phyloP scores from a whole-genome alignment of 1,140 invertebrate species.

The Drosophila persimilis region DNA sequence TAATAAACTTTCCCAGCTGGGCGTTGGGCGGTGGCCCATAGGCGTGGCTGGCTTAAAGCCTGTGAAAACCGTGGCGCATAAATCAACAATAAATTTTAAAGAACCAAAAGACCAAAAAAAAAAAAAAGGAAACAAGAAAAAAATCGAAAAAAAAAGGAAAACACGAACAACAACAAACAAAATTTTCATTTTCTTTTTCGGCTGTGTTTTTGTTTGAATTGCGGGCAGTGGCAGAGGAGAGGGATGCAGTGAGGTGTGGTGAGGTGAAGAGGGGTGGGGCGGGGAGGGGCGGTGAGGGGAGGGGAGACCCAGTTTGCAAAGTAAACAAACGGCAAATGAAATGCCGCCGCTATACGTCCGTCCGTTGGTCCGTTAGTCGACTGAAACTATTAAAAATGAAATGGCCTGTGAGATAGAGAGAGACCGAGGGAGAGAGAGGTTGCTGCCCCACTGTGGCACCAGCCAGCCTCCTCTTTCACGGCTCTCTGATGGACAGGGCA shows the following conservation, averaged over 20 bases:
- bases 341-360: conserved; percentile 55
- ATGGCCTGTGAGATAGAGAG: conserved; percentile 42
- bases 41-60: conserved; percentile 24
- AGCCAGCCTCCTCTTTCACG: conserved; percentile 8
- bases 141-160: conserved; percentile 23
- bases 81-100: conserved; percentile 47
- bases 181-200: conserved; percentile 22
- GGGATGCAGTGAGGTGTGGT: background rate
- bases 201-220: conserved; percentile 65
- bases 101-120: conserved; percentile 24
- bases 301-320: conserved; percentile 69
- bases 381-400: conserved; percentile 79
- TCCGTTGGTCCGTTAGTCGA: conserved; percentile 12
- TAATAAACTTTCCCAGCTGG: background rate
- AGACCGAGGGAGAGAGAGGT: conserved; percentile 2
- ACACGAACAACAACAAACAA: conserved; percentile 10
- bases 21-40: too few relatives aligned
- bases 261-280: too few relatives aligned
- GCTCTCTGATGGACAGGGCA: conserved; percentile 18
- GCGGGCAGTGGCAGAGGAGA: conserved; percentile 6
- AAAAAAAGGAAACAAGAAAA: conserved; percentile 6
- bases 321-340: conserved; percentile 79
- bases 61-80: conserved; percentile 41
- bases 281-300: too few relatives aligned
- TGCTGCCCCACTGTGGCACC: background rate